Conservation (phyloP, 35 echinoderm and acorn worm genomes). For the Stichopus chloronotus region DNA sequence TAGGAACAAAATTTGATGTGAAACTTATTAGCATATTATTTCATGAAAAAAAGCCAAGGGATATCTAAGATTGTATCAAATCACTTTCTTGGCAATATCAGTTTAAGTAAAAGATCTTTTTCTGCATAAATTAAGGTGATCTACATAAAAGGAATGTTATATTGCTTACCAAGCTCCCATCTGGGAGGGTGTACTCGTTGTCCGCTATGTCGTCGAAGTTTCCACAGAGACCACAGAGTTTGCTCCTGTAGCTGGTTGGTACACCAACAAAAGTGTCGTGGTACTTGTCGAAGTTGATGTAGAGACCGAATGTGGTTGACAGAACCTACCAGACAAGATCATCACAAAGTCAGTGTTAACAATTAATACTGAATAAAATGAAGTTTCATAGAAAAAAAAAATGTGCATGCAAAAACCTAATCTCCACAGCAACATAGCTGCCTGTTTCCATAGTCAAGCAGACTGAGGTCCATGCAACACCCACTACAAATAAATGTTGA, state of each 20-base stretch:
- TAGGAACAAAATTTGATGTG: not conserved
- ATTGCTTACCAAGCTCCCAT: conserved; percentile 56
- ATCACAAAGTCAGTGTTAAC: not conserved
- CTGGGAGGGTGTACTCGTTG: conserved; percentile 53
- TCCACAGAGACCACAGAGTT: conserved; percentile 60
- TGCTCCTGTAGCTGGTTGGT: conserved; percentile 7
- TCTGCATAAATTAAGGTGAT: too few relatives aligned
- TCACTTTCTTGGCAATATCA: too few relatives aligned
- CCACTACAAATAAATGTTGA: too few relatives aligned
- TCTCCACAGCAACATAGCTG: not conserved
- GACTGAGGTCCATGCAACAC: too few relatives aligned
- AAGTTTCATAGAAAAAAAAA: not conserved
- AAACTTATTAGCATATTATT: not conserved
- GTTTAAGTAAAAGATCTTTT: too few relatives aligned
- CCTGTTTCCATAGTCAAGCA: not conserved
- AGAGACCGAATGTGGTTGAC: not conserved
- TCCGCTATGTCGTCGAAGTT: conserved; percentile 50
- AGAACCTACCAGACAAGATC: not conserved
- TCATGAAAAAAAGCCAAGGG: not conserved
- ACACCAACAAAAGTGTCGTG: conserved; percentile 17
- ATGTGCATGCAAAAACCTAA: too few relatives aligned
- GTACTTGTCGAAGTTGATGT: not conserved
- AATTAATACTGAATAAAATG: not conserved
- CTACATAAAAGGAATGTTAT: too few relatives aligned
- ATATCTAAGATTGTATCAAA: too few relatives aligned